These are phyloP conservation scores for Mormyrops attenuatus DNA, from an alignment of 2,797 vertebrate species.

Conservation along the genomic window DNA sequence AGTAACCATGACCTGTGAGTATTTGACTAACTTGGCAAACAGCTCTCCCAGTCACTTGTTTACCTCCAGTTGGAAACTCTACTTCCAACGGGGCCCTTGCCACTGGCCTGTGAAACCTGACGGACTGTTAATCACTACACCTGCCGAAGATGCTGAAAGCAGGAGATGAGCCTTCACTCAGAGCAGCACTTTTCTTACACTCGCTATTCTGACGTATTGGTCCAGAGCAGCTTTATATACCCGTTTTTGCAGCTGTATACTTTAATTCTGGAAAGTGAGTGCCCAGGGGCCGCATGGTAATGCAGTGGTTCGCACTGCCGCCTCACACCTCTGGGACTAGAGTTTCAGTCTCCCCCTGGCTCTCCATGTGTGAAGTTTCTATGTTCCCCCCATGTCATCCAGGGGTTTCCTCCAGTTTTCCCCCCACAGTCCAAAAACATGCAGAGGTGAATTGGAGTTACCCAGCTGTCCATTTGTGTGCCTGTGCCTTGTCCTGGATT, in stretches of 20 bases:
- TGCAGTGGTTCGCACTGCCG: background rate
- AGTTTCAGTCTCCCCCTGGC: background rate
- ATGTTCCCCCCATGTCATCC: background rate
- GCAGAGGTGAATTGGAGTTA: background rate
- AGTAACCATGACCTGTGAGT: constrained; percentile 33
- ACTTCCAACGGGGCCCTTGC: constrained; percentile 55
- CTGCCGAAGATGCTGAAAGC: background rate
- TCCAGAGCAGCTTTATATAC: background rate
- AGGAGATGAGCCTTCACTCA: background rate
- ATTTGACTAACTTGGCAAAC: constrained; percentile 63
- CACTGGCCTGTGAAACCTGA: constrained; percentile 35
- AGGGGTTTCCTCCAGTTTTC: background rate
- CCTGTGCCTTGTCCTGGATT: background rate
- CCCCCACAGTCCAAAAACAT: background rate
- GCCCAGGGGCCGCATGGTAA: background rate
- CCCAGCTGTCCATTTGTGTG: background rate
- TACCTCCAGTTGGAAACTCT: constrained; percentile 57
- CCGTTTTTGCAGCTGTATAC: too few relatives aligned
- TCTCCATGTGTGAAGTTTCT: background rate
- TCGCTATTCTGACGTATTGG: background rate
- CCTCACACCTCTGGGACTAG: background rate
- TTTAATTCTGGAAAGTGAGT: background rate
- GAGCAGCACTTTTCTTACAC: background rate
- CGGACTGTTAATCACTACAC: constrained; percentile 43
- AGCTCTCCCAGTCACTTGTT: constrained; percentile 55